Evolutionary conservation across 2,888 invertebrate species (phyloP), one percentile per base, ranked within the genome.

Genomic region (Aricia artaxerxes): DNA sequence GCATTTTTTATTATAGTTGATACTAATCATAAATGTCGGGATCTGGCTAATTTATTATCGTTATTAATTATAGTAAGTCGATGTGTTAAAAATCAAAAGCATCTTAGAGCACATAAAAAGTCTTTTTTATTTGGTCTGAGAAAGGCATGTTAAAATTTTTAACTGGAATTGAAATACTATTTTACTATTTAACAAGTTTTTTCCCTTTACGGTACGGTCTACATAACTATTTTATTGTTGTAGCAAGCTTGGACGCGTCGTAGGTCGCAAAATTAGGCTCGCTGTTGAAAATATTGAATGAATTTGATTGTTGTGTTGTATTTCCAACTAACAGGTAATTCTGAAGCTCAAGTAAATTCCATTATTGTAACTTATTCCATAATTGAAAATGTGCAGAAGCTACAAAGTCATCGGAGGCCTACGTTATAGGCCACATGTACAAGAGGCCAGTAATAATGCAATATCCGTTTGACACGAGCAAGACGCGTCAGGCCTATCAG

Each of bases 401-500:
- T 4, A 24, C 24, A 73, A 40, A 73, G 73, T 69, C 64, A 69
- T 69, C 64, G 3, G 64, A 69, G 35, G 61, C 64, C 31, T 24
- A 31, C n/a, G 64, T 64, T 64, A 31, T 4, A 64, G 64, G 64
- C 64, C 64, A 64, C 9, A 64, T 64, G 13, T 16, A 38, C 69
- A 69, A 69, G 35, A 38, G 35, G 76, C 13, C 35, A 16, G 24
- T 57, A 57, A 57, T 57, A 76, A 16, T 53, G 31, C 76, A 76
- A 76, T 88, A 87, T 78, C 78, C 38, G 44, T 78, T 57, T 7
- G 53, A 78, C 57, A 53, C 73, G 40, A 76, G 44, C 57, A 78
- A 79, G 78, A 76, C 64, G 80, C 49, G 75, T 38, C 75, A 69
- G 77, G 78, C 60, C 79, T 84, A 85, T 84, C 83, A 81, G 76